Base-by-base conservation (phyloP, 2,888 invertebrate species). In the Baccha elongata region DNA sequence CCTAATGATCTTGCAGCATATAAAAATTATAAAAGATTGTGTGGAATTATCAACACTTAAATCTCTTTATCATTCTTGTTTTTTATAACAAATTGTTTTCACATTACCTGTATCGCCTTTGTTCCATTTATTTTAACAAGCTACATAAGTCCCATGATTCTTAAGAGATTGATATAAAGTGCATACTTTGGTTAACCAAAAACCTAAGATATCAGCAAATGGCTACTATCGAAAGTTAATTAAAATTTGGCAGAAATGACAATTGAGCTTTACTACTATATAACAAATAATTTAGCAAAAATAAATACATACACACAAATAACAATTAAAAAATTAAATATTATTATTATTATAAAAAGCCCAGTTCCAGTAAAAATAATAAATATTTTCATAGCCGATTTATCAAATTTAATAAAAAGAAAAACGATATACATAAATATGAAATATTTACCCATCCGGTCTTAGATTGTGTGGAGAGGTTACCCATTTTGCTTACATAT, bases 401-500 rank as follows among this genome's bases (percentile, higher is more conserved):
- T 26, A 46, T 32, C 8, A 44, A 29, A 58, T 40, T 23, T 6
- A 19, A 15, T 3, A 53, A 23, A 3, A 32, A 32, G 37, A 15
- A 48, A 40, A 17, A 44, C 32, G 21, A 23, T 44, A 60, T 23
- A n/a, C 8, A 32, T 75, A 67, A 81, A 67, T 84, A 58, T 64
- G 35, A 84, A 58, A 84, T 84, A 84, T 84, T 84, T 84, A 84
- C 84, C 84, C 73, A 73, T 84, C 79, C 79, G 29, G 65, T 84
- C 29, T 79, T 74, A 79, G 79, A 69, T 65, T 79, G 79, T 84
- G 84, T 79, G 72, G 72, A 67, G 37, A 67, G 40, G 40, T 74
- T 17, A 73, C 68, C 83, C 78, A 73, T 53, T 83, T 81, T 83
- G 76, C 72, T 62, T 55, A n/a, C n/a, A n/a, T n/a, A 37, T 67